A percentile compares a stretch with the other conserved stretches of the same genome.
These are phyloP conservation scores for Spinus pinus DNA, from an alignment of 2,797 vertebrate species.

Conservation along the genomic window DNA sequence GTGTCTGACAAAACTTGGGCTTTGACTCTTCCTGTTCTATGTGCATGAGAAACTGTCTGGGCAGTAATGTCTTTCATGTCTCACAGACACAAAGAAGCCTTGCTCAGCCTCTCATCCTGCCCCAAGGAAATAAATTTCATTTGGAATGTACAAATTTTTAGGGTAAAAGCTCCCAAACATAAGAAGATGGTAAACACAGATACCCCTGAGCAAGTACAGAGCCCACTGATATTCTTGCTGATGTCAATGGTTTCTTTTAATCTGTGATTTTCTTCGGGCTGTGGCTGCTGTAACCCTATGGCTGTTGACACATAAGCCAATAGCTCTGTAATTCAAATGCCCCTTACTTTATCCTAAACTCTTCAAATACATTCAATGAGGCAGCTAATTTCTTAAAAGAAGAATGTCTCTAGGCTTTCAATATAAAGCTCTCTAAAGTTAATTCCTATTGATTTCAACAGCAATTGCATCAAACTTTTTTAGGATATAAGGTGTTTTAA, in stretches of 20 bases:
- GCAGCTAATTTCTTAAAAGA: neutral
- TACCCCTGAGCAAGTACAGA: neutral
- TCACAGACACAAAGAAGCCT: neutral
- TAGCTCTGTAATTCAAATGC: neutral
- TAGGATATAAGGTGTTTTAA: neutral
- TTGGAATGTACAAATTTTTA: neutral
- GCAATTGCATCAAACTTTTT: neutral
- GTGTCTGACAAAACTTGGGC: neutral
- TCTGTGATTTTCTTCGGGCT: neutral
- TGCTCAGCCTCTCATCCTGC: neutral
- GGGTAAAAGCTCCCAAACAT: accelerated
- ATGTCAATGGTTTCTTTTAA: neutral
- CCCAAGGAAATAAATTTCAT: neutral
- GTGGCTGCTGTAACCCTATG: neutral
- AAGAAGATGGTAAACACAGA: neutral
- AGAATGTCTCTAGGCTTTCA: neutral
- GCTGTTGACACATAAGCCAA: neutral
- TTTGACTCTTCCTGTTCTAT: neutral
- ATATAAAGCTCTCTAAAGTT: neutral
- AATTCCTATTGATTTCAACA: neutral
- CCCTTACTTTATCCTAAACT: neutral
- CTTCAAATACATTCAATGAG: neutral
- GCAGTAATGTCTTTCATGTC: neutral
- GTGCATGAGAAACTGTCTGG: neutral
- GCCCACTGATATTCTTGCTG: neutral